phyloP scores from a whole-genome alignment of 2,113 vertebrate genomes.

The Petrocephalus microphthalmus region DNA sequence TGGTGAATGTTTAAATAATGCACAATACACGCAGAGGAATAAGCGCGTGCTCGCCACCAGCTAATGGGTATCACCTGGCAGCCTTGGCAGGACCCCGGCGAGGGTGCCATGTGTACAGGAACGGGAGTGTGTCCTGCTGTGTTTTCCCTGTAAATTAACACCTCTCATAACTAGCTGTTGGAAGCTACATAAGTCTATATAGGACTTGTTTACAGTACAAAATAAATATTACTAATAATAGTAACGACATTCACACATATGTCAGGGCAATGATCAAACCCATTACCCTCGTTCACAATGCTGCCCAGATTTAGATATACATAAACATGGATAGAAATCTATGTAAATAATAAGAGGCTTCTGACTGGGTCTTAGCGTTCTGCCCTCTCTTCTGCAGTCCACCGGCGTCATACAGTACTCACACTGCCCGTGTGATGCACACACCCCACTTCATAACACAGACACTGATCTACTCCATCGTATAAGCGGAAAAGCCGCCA shows the following conservation, averaged over 20 bases:
- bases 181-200: neutral
- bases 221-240: neutral
- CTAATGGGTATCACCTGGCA: slow-evolving; percentile 22
- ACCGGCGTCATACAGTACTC: neutral
- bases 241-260: neutral
- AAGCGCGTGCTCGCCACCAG: neutral
- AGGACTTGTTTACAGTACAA: neutral
- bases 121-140: neutral
- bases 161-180: neutral
- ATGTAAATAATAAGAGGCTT: neutral
- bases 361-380: neutral
- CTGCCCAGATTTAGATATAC: neutral
- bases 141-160: neutral
- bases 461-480: neutral
- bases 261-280: neutral
- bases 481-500: neutral
- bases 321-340: neutral
- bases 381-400: neutral
- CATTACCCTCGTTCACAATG: neutral
- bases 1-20: slow-evolving; percentile 23
- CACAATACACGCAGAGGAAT: neutral
- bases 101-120: neutral
- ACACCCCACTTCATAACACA: neutral
- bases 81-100: slow-evolving; percentile 18
- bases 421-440: neutral